Percentiles rank a stretch among this genome's conserved stretches.
Conservation (phyloP, 2,797 vertebrate genomes). For the Cetoscarus ocellatus region DNA sequence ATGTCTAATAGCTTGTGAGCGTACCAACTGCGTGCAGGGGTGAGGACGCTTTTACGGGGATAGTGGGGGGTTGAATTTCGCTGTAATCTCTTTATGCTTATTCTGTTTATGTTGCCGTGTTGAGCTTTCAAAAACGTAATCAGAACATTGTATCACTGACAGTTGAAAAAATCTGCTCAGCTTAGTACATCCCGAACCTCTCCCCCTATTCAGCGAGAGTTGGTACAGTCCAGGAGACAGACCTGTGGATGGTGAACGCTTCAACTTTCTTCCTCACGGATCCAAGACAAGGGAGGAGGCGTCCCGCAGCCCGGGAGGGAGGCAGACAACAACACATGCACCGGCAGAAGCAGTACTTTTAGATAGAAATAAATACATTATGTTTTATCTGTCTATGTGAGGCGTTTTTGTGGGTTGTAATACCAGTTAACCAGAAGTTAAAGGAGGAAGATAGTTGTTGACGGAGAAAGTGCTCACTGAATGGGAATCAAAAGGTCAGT, state of each 20-base stretch:
- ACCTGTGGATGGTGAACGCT: slow-evolving; percentile 62
- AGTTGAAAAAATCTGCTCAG: neutral
- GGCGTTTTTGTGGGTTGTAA: neutral
- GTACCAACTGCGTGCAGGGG: slow-evolving; percentile 49
- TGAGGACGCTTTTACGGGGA: fast-evolving
- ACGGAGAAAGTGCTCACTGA: slow-evolving; percentile 46
- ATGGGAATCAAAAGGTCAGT: slow-evolving; percentile 77
- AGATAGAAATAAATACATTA: fast-evolving
- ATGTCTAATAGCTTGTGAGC: slow-evolving; percentile 43
- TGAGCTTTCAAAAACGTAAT: fast-evolving
- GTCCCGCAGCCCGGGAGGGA: neutral
- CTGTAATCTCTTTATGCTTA: neutral
- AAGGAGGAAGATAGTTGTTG: neutral
- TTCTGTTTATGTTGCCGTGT: fast-evolving
- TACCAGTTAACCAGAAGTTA: neutral
- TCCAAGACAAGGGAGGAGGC: slow-evolving; percentile 18
- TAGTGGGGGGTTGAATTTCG: too few relatives aligned
- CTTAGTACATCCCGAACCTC: fast-evolving
- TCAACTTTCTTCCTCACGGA: slow-evolving; percentile 63
- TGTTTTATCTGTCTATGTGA: neutral
- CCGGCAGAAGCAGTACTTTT: neutral
- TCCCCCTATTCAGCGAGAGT: neutral
- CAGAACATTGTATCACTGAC: fast-evolving
- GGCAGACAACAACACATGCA: slow-evolving; percentile 17
- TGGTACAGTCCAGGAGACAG: slow-evolving; percentile 69